These are phyloP conservation scores for Serranus cabrilla DNA, from an alignment of 2,797 vertebrate species.

Conservation along the genomic window DNA sequence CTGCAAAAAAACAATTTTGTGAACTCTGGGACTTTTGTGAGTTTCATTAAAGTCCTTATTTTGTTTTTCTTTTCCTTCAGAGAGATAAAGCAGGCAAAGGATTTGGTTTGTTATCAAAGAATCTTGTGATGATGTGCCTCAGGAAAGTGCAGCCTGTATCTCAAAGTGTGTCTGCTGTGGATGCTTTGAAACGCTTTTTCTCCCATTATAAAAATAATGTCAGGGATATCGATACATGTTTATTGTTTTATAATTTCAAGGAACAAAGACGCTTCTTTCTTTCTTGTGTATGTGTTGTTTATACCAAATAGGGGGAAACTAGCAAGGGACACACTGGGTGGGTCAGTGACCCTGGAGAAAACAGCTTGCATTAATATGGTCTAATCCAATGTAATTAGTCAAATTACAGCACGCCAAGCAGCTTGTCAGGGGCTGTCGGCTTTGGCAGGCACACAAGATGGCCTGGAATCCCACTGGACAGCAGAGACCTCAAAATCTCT, in stretches of 20 bases:
- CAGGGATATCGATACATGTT: slow-evolving; percentile 27
- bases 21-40: slow-evolving; percentile 52
- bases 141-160: slow-evolving; percentile 81
- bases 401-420: slow-evolving; percentile 95
- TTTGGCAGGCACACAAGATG: slow-evolving; percentile 92
- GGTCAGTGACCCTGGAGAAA: slow-evolving; percentile 97
- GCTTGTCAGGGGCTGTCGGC: slow-evolving; percentile 96
- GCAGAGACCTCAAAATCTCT: slow-evolving; percentile 49
- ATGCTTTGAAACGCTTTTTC: slow-evolving; percentile 36
- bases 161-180: slow-evolving; percentile 78
- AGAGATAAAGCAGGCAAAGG: slow-evolving; percentile 72
- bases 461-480: slow-evolving; percentile 89
- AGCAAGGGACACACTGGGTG: slow-evolving; percentile 88
- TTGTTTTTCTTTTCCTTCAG: slow-evolving; percentile 58
- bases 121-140: slow-evolving; percentile 86
- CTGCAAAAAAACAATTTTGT: slow-evolving; percentile 60
- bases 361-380: slow-evolving; percentile 99
- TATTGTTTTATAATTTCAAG: slow-evolving; percentile 19
- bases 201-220: slow-evolving; percentile 45
- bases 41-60: slow-evolving; percentile 57
- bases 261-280: slow-evolving; percentile 30
- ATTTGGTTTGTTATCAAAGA: slow-evolving; percentile 88
- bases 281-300: slow-evolving; percentile 72
- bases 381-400: slow-evolving; percentile 99
- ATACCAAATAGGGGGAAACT: slow-evolving; percentile 75